Conservation (phyloP, 2,113 vertebrate genomes). For the Pteruthius melanotis region DNA sequence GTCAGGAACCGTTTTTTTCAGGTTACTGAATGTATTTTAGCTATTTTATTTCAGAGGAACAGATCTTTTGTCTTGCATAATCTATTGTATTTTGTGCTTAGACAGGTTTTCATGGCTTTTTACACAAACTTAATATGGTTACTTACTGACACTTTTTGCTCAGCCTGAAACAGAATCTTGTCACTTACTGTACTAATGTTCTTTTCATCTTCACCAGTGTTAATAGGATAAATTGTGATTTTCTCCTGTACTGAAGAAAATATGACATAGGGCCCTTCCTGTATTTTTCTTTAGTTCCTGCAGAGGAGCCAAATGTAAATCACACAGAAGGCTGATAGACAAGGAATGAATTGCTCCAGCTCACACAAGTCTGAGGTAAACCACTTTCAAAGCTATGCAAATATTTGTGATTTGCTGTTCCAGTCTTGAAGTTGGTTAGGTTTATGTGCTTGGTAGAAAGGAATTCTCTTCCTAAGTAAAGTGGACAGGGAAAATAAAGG, state of each 20-base stretch:
- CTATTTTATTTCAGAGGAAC: background rate
- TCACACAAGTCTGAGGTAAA: background rate
- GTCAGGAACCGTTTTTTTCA: background rate
- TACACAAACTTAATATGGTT: background rate
- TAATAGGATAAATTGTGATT: background rate
- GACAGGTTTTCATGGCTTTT: background rate
- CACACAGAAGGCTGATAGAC: background rate
- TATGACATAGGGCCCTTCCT: background rate
- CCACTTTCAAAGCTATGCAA: background rate
- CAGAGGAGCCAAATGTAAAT: background rate
- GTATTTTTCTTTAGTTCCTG: background rate
- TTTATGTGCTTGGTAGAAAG: background rate
- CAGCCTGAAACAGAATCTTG: background rate
- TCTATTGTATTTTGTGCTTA: background rate
- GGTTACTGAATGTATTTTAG: background rate
- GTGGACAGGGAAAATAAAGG: background rate
- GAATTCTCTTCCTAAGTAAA: background rate
- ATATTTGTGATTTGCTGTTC: background rate
- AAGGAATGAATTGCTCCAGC: background rate
- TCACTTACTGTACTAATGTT: background rate
- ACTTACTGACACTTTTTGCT: background rate
- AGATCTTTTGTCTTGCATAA: background rate
- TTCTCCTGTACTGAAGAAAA: background rate
- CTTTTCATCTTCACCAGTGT: background rate
- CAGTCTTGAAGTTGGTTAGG: background rate